These are phyloP conservation scores for Hyperoplus immaculatus DNA, from an alignment of 2,797 vertebrate species.

Conservation along the genomic window DNA sequence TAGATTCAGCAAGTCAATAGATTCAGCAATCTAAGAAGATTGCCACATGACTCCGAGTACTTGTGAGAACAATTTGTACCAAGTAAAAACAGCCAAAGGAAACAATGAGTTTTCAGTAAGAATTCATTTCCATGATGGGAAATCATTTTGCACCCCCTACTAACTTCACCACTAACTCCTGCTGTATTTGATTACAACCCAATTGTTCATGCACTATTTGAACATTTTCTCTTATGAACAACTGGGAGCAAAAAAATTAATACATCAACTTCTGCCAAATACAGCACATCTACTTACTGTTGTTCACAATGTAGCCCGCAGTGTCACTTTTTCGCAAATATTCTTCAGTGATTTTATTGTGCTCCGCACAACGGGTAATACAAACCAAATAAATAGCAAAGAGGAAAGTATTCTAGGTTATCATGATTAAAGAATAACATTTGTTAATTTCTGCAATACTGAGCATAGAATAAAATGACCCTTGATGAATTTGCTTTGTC, in stretches of 20 bases:
- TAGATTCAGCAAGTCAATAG: too few species aligned
- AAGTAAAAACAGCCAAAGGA: conserved; percentile 2
- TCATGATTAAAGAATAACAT: conserved; percentile 1
- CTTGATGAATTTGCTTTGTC: conserved; percentile 1
- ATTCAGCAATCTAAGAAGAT: not conserved
- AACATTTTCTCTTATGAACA: conserved; percentile 4
- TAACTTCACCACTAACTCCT: not conserved
- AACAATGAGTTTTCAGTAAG: conserved; percentile 8
- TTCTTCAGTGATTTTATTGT: too few species aligned
- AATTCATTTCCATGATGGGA: conserved; percentile 11
- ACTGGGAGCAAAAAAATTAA: not conserved
- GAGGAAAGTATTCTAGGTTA: not conserved
- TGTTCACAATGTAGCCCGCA: too few species aligned
- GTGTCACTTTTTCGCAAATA: too few species aligned
- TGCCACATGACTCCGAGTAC: not conserved
- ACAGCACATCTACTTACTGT: not conserved
- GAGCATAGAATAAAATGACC: not conserved
- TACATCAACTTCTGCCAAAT: too few species aligned
- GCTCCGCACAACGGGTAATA: too few species aligned
- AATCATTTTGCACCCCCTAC: not conserved
- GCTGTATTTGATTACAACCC: not conserved
- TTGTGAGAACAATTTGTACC: conserved; percentile 13
- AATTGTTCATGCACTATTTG: not conserved
- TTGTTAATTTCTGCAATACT: not conserved
- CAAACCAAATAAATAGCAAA: conserved; percentile 2